Conservation (phyloP, 2,888 invertebrate genomes). For the Atethmia centrago region DNA sequence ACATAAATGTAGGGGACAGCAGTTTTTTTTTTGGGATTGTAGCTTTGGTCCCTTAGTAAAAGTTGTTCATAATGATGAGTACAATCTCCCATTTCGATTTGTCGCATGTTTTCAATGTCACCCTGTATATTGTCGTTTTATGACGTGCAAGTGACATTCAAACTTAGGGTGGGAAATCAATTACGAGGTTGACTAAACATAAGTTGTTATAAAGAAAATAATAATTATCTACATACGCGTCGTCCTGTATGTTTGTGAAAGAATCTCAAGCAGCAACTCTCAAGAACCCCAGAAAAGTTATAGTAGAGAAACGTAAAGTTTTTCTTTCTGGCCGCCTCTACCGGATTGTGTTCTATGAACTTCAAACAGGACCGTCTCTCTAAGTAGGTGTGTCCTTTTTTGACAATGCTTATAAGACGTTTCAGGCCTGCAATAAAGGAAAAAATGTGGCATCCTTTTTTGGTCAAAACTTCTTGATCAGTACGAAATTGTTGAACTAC, state of each 20-base stretch:
- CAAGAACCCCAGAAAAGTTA: slow-evolving; percentile 80
- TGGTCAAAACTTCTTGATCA: background rate
- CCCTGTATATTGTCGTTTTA: too few species aligned
- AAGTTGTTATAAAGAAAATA: too few species aligned
- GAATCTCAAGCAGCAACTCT: slow-evolving; percentile 78
- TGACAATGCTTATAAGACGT: slow-evolving; percentile 75
- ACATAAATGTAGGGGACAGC: too few species aligned
- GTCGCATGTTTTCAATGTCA: too few species aligned
- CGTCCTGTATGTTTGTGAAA: slow-evolving; percentile 70
- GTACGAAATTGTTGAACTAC: background rate
- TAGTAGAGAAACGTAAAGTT: slow-evolving; percentile 80
- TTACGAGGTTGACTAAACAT: too few species aligned
- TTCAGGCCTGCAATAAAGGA: slow-evolving; percentile 70
- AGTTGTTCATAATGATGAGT: too few species aligned
- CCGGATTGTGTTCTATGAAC: slow-evolving; percentile 77
- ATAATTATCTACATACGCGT: slow-evolving; percentile 69
- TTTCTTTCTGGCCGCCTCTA: slow-evolving; percentile 49
- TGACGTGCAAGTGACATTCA: too few species aligned
- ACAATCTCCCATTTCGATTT: too few species aligned
- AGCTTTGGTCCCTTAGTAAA: too few species aligned
- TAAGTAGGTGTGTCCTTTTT: slow-evolving; percentile 74
- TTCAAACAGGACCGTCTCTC: slow-evolving; percentile 77
- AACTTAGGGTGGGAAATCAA: too few species aligned
- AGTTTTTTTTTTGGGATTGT: too few species aligned
- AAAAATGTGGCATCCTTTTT: background rate